Conservation (phyloP, 2,888 invertebrate genomes). For the Leucoptera coffeella region DNA sequence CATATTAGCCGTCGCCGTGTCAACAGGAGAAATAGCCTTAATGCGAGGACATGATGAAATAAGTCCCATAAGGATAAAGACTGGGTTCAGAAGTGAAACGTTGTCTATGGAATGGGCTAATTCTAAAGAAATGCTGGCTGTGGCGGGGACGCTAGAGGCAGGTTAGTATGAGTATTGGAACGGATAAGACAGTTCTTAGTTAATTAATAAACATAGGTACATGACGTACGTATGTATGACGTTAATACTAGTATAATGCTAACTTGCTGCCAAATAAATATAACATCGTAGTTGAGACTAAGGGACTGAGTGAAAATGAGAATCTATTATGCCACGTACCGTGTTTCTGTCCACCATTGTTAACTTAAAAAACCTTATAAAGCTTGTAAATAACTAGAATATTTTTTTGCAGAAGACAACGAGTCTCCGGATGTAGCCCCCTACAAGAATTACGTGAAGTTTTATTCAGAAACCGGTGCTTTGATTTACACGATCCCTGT, state of each 20-base stretch:
- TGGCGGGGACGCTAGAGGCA: slow-evolving; percentile 68
- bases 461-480: slow-evolving; percentile 82
- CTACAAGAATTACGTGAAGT: slow-evolving; percentile 79
- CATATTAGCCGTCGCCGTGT: slow-evolving; percentile 81
- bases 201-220: no score
- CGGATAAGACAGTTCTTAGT: background rate
- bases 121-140: slow-evolving; percentile 84
- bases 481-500: slow-evolving; percentile 75
- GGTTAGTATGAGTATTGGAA: slow-evolving; percentile 13
- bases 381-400: background rate
- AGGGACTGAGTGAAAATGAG: no score
- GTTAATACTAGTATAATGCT: no score
- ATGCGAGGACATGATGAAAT: slow-evolving; percentile 91
- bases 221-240: no score
- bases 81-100: slow-evolving; percentile 71
- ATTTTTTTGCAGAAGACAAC: slow-evolving; percentile 18
- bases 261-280: no score
- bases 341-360: background rate
- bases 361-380: background rate
- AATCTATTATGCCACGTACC: background rate
- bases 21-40: slow-evolving; percentile 84
- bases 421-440: slow-evolving; percentile 34
- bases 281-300: no score
- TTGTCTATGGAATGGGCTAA: slow-evolving; percentile 96
- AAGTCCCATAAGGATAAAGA: slow-evolving; percentile 79